phyloP scores from a whole-genome alignment of 2,113 vertebrate genomes.

The Grammatotria lemairii region DNA sequence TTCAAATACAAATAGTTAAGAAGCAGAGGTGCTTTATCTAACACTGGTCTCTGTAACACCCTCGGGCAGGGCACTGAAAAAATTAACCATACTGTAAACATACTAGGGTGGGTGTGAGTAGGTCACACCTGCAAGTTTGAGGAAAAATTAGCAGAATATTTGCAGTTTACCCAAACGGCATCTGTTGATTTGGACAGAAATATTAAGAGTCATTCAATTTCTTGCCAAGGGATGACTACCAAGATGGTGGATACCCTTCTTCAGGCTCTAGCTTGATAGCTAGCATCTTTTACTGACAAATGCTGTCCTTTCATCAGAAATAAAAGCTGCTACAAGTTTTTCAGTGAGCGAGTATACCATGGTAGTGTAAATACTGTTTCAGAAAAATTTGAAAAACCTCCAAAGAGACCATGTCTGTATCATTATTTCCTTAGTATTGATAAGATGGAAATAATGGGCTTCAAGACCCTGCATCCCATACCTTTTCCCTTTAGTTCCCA shows the following conservation, averaged over 20 bases:
- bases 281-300: background rate
- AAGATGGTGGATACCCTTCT: slow-evolving; percentile 69
- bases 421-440: background rate
- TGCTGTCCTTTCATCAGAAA: background rate
- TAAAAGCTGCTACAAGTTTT: background rate
- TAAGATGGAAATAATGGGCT: background rate
- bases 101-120: background rate
- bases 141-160: background rate
- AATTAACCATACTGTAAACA: no score
- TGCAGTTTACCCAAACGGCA: background rate
- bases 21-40: background rate
- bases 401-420: background rate
- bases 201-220: background rate
- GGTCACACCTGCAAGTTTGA: background rate
- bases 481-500: background rate
- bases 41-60: background rate
- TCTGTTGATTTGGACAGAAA: background rate
- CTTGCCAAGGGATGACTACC: slow-evolving; percentile 78
- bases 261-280: background rate
- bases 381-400: background rate
- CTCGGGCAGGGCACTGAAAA: background rate
- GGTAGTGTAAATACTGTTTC: background rate
- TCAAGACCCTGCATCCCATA: background rate
- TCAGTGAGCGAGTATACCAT: background rate
- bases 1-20: slow-evolving; percentile 18